phyloP scores from a whole-genome alignment of 2,113 vertebrate genomes.

The Malurus melanocephalus region DNA sequence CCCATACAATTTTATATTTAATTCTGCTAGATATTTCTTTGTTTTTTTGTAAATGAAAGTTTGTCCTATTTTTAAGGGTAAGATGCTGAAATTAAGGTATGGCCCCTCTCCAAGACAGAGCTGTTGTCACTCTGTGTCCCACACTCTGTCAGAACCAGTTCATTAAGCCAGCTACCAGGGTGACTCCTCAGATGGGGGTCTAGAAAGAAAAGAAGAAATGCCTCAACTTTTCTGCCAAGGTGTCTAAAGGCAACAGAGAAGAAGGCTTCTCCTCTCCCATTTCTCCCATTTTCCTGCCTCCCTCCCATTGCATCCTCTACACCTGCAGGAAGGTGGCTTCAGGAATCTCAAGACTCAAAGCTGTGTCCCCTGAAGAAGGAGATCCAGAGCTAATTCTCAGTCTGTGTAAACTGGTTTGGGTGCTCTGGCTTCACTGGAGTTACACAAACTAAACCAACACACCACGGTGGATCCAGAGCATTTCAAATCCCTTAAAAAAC shows the following conservation, averaged over 20 bases:
- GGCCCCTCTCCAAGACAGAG: background rate
- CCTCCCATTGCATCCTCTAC: background rate
- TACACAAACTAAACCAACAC: background rate
- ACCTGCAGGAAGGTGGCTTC: background rate
- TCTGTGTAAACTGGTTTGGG: background rate
- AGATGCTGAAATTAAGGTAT: background rate
- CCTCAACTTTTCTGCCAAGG: background rate
- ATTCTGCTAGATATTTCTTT: background rate
- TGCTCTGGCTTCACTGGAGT: background rate
- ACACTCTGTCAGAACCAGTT: background rate
- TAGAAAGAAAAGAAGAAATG: background rate
- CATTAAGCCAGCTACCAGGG: background rate
- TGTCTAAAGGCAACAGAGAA: accelerated
- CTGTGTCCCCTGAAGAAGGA: background rate
- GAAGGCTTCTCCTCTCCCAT: background rate
- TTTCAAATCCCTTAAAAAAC: background rate
- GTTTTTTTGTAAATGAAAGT: background rate
- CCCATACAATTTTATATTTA: background rate
- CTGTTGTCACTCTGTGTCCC: background rate
- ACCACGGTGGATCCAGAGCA: background rate
- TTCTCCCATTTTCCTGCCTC: background rate
- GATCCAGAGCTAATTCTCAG: background rate
- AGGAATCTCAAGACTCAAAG: background rate
- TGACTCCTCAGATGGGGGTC: background rate
- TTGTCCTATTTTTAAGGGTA: background rate